A percentile compares a stretch with the other conserved stretches of the same genome.
These are phyloP conservation scores for Gasterosteus aculeatus DNA, from an alignment of 2,113 vertebrate species.

Conservation along the genomic window DNA sequence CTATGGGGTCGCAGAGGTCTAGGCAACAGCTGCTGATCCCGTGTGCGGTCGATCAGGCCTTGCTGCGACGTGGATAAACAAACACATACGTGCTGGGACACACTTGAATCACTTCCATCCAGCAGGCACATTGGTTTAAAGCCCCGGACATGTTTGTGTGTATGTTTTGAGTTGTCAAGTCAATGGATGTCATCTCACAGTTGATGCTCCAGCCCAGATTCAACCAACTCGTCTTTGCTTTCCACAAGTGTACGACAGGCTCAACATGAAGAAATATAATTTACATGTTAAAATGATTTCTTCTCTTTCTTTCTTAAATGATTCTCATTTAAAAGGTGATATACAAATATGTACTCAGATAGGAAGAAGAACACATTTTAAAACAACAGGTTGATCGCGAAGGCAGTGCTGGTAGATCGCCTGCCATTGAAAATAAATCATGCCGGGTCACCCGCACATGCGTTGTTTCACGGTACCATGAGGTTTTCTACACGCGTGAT, in stretches of 20 bases:
- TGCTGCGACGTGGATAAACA: slow-evolving; percentile 65
- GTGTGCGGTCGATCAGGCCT: slow-evolving; percentile 58
- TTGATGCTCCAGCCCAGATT: slow-evolving; percentile 37
- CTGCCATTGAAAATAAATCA: too few relatives aligned
- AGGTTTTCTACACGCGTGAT: too few relatives aligned
- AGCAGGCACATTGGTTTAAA: slow-evolving; percentile 47
- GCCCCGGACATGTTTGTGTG: slow-evolving; percentile 54
- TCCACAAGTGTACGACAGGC: slow-evolving; percentile 5
- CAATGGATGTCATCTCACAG: slow-evolving; percentile 42
- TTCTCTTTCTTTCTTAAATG: not conserved
- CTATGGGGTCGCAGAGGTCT: slow-evolving; percentile 58
- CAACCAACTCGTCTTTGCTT: not conserved
- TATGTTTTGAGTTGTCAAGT: slow-evolving; percentile 45
- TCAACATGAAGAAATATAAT: not conserved
- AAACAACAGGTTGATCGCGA: too few relatives aligned
- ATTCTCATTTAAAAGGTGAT: not conserved
- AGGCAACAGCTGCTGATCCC: slow-evolving; percentile 73
- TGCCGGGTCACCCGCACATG: too few relatives aligned
- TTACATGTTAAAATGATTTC: not conserved
- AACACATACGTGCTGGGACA: slow-evolving; percentile 65
- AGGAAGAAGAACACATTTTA: not conserved
- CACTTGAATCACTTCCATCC: slow-evolving; percentile 68
- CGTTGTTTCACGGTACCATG: too few relatives aligned
- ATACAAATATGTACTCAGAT: not conserved
- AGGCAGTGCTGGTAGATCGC: too few relatives aligned